A percentile compares a stretch with the other conserved stretches of the same genome.
Conservation (phyloP, 1,140 invertebrate species). For the Tetramorium alpestre region DNA sequence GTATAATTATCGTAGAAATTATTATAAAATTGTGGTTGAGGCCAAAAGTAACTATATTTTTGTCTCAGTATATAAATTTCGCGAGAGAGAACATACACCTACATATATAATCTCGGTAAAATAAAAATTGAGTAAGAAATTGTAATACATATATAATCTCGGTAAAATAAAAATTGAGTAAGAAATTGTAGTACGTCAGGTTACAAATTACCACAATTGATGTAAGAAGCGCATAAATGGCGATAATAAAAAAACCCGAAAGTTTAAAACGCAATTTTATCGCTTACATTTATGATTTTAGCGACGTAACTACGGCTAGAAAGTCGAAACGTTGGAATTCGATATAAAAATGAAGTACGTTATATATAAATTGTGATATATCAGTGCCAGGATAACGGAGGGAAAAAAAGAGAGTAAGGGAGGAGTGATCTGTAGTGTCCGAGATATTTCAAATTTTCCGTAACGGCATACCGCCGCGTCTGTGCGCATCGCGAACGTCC, state of each 20-base stretch:
- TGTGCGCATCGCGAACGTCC: conserved; percentile 17
- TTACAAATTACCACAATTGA: not conserved
- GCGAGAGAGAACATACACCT: not conserved
- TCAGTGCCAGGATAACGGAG: not conserved
- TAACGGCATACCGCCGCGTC: conserved; percentile 12
- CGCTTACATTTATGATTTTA: not conserved
- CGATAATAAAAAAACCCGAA: not conserved
- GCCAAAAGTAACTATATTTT: too few relatives aligned
- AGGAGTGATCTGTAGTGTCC: not conserved
- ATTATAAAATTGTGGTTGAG: too few relatives aligned
- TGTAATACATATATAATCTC: not conserved
- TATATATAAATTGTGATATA: conserved; percentile 12
- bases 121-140: not conserved
- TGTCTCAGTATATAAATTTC: not conserved
- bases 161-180: not conserved
- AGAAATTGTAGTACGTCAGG: not conserved
- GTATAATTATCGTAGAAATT: too few relatives aligned
- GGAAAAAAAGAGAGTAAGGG: not conserved
- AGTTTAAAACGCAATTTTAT: not conserved
- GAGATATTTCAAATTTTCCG: conserved; percentile 35
- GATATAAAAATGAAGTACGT: conserved; percentile 18
- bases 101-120: not conserved
- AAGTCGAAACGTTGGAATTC: not conserved
- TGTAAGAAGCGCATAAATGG: not conserved
- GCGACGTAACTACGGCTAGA: not conserved